Evolutionary conservation across 2,797 vertebrate genomes (phyloP).

Genomic region (Hybognathus amarus): DNA sequence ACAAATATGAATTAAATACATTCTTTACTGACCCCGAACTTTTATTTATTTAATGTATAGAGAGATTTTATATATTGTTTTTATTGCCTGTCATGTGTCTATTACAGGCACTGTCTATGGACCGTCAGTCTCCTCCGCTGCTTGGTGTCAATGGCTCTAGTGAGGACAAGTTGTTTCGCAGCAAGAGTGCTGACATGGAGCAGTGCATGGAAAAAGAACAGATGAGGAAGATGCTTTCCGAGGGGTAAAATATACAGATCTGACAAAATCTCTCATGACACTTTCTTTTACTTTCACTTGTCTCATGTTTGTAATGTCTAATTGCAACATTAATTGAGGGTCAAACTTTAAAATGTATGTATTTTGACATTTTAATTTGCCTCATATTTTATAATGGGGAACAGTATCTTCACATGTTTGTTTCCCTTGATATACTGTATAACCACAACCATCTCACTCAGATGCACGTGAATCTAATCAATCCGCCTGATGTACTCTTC

Average conservation of each 20-base stretch:
- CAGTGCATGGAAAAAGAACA: constrained; percentile 84
- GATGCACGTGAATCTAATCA: constrained; percentile 21
- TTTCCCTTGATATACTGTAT: background rate
- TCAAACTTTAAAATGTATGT: background rate
- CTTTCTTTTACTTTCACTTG: background rate
- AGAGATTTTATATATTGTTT: background rate
- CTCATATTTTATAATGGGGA: background rate
- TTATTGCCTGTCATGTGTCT: background rate
- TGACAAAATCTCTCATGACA: background rate
- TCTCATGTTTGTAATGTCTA: background rate
- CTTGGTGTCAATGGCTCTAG: constrained; percentile 86
- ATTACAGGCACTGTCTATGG: constrained; percentile 74
- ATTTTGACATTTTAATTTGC: background rate
- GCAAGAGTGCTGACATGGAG: constrained; percentile 90
- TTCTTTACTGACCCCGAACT: background rate
- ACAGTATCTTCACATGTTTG: background rate
- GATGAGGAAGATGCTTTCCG: constrained; percentile 95
- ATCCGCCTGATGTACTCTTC: constrained; percentile 36
- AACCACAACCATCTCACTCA: background rate
- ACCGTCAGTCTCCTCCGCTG: constrained; percentile 76
- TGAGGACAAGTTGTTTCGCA: constrained; percentile 92
- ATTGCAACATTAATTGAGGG: background rate
- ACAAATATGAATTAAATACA: background rate
- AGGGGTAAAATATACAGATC: constrained; percentile 80
- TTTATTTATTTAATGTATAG: background rate